Conservation (phyloP, 2,113 vertebrate species). For the Scytalopus superciliaris region DNA sequence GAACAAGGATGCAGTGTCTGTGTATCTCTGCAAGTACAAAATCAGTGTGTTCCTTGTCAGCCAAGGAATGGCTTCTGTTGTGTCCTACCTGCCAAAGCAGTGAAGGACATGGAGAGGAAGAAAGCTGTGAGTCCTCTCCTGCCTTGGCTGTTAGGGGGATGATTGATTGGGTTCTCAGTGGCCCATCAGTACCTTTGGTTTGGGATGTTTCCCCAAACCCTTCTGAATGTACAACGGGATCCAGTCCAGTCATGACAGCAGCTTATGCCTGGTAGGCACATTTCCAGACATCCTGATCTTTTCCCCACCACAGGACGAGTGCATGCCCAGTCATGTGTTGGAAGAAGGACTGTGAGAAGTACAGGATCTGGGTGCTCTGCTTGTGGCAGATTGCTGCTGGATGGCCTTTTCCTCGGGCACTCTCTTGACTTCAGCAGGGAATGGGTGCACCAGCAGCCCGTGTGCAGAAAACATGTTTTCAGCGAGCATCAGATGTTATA, state of each 20-base stretch:
- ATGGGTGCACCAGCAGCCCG: accelerated
- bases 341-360: not conserved
- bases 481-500: not conserved
- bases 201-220: not conserved
- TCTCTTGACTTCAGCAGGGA: accelerated
- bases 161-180: not conserved
- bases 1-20: not conserved
- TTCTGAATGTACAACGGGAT: not conserved
- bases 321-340: accelerated
- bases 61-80: not conserved
- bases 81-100: not conserved
- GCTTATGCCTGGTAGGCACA: not conserved
- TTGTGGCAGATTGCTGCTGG: not conserved
- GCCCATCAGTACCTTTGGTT: not conserved
- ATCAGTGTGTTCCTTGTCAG: not conserved
- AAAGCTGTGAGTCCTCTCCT: not conserved
- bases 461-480: not conserved
- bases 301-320: not conserved
- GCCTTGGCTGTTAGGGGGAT: not conserved
- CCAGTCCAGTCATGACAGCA: not conserved
- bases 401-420: not conserved
- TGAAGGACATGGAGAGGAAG: not conserved
- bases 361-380: not conserved
- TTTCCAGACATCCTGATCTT: not conserved
- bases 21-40: not conserved